Evolutionary conservation across 2,113 vertebrate genomes (phyloP), one percentile per base, ranked within the genome.

Genomic region (Pedionomus torquatus): DNA sequence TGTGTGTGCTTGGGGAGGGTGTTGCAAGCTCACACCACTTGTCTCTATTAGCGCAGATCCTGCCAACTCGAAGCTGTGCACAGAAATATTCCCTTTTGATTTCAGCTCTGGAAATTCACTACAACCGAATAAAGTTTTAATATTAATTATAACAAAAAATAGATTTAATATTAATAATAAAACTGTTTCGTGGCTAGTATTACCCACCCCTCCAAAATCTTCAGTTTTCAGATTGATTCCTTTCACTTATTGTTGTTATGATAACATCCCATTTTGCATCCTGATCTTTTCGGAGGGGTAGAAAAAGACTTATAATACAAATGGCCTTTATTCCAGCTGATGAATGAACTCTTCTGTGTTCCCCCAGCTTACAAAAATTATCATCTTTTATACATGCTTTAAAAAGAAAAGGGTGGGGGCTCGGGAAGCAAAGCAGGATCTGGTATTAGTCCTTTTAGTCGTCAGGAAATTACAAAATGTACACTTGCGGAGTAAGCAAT

Each of bases 401-500:
- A 97, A 90, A 94, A 96, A 96, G 94, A 92, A 96, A 91, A 88
- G 95, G 94, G 95, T 86, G 96, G 97, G 91, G 95, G 91, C 80
- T 82, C 76, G 82, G 83, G 87, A 96, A 96, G 96, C 64, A 95
- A 93, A 97, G 95, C 95, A 94, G 97, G 97, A 95, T 97, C 95
- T 98, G 97, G 98, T 98, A 98, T 98, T 98, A 98, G 98, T 98
- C 98, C 98, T 98, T 97, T 98, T 98, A 97, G 98, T 98, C 96
- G 97, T 98, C 98, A 98, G 98, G 98, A 99, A 99, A 99, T 98
- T 98, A 98, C 98, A 98, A 98, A 98, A 98, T 97, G 97, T 97
- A 98, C 96, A 98, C 96, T 98, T 98, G 98, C 98, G 92, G 97
- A 98, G 98, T 98, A 98, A 98, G 98, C 98, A 98, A 98, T 98